These are phyloP conservation scores for Heliothis peltigera DNA, from an alignment of 2,888 invertebrate species.

Conservation along the genomic window DNA sequence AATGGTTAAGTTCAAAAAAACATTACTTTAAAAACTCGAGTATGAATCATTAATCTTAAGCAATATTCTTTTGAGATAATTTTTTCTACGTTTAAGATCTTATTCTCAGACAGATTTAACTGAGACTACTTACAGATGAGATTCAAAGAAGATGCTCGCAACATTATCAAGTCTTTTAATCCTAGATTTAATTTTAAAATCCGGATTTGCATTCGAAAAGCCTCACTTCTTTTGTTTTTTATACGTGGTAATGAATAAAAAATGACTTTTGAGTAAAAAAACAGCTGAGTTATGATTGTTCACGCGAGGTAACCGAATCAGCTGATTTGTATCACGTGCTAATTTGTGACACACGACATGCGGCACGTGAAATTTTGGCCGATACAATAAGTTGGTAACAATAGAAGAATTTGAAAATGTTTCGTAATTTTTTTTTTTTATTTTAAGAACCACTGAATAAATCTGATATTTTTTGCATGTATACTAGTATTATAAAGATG, in stretches of 20 bases:
- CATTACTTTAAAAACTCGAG: neutral
- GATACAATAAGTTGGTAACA: neutral
- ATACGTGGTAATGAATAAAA: too few species aligned
- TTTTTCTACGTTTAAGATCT: neutral
- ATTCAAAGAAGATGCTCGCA: neutral
- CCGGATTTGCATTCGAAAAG: neutral
- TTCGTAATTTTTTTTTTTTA: too few species aligned
- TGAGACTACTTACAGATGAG: neutral
- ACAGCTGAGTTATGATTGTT: neutral
- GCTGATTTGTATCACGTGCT: conserved; percentile 54
- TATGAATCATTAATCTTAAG: neutral
- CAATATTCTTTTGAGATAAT: neutral
- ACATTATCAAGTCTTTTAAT: conserved; percentile 2
- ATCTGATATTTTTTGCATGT: too few species aligned
- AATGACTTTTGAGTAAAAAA: neutral
- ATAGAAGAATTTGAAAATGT: too few species aligned
- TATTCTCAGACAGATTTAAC: neutral
- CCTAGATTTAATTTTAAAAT: conserved; percentile 1
- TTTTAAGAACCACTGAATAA: too few species aligned
- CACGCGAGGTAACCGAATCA: conserved; percentile 19
- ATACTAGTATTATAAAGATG: too few species aligned
- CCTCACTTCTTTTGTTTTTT: neutral
- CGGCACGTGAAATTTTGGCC: neutral
- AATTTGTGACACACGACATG: conserved; percentile 29
- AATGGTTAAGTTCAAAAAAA: too few species aligned